phyloP scores from a whole-genome alignment of 2,797 vertebrate species.

The Sebastes miniatus region DNA sequence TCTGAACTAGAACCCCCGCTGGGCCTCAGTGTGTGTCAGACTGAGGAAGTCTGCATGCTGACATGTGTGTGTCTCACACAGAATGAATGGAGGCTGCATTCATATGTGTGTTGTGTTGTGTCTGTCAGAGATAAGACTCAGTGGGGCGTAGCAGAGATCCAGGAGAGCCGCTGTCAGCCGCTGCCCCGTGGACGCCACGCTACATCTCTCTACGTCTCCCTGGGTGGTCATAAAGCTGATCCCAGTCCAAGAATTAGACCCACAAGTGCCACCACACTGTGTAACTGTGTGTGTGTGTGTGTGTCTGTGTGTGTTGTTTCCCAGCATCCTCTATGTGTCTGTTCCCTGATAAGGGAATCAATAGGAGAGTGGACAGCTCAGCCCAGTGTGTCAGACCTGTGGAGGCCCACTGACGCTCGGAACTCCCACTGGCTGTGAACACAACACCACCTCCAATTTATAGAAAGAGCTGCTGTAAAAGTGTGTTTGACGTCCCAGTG shows the following conservation, averaged over 20 bases:
- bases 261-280: constrained; percentile 27
- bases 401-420: constrained; percentile 10
- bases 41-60: not conserved
- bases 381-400: constrained; percentile 38
- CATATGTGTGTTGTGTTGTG: constrained; percentile 41
- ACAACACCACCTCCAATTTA: constrained; percentile 39
- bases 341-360: constrained; percentile 63
- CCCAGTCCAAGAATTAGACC: constrained; percentile 59
- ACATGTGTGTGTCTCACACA: constrained; percentile 1
- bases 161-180: constrained; percentile 54
- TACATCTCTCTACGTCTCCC: constrained; percentile 51
- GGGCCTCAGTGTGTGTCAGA: not conserved
- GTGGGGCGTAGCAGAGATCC: constrained; percentile 57
- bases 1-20: constrained; percentile 39
- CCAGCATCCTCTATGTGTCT: constrained; percentile 45
- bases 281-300: not conserved
- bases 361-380: constrained; percentile 55
- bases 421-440: constrained; percentile 37
- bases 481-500: constrained; percentile 1
- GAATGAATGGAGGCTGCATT: not conserved
- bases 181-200: constrained; percentile 35
- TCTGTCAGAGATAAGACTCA: constrained; percentile 73
- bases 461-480: constrained; percentile 5
- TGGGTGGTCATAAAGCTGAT: constrained; percentile 52
- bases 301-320: constrained; percentile 25